Evolutionary conservation across 2,113 vertebrate species (phyloP), one percentile per base, ranked within the genome.

Genomic region (Hippocampus comes): DNA sequence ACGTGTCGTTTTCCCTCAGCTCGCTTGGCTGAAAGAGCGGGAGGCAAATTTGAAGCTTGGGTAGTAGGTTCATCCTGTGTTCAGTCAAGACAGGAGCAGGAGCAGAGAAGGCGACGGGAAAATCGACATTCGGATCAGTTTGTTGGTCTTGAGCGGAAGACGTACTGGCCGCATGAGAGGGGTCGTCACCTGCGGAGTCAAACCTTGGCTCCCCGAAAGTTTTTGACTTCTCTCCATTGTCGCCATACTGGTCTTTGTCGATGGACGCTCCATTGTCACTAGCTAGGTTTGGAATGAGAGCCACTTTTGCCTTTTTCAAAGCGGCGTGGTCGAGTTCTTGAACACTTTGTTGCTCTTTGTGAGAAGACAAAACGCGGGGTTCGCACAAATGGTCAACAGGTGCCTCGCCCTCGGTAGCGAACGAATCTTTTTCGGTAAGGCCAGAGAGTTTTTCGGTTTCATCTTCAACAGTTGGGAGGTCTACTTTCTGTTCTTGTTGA

Each of bases 21-120:
- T 78, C 60, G n/a, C 21, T 73, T 61, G 70, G 74, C 25, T 78
- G 48, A 0, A 76, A 73, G 57, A 76, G 70, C 0, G n/a, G 34
- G n/a, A 72, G 9, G n/a, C 14, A 15, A 64, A 70, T 53, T 2
- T 71, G 68, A 74, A 38, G 43, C 2, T 14, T 4, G 3, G 23
- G 51, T 23, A 30, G 60, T 9, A 38, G 60, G 10, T 57, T 30
- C 0, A 14, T 1, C 3, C 4, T 25, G 14, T 57, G 27, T 30
- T 72, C 34, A 14, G 25, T n/a, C 49, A 51, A 12, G 66, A 69
- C 48, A 20, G 71, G 67, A 67, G 18, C 48, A 20, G 71, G 67
- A 67, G 18, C 38, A 20, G 2, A 12, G 7, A 63, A 7, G 12
- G 70, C 63, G 11, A 65, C 69, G 17, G 64, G n/a, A 23, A 72